Evolutionary conservation across 2,888 invertebrate genomes (phyloP), one percentile per base, ranked within the genome.

Genomic region (Plebejus anna): DNA sequence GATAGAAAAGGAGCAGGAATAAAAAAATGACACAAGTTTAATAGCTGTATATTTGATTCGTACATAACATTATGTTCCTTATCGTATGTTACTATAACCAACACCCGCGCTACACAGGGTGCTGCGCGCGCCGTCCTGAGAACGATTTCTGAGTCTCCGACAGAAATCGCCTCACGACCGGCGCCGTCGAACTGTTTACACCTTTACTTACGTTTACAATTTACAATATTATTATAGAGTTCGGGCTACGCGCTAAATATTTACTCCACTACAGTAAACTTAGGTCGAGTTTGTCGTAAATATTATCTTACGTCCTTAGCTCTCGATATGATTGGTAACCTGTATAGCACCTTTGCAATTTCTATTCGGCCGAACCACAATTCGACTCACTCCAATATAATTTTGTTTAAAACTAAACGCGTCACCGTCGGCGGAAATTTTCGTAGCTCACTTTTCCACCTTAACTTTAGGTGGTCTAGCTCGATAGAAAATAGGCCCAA

Each of bases 61-160:
- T 89, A 91, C 86, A 91, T 84, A 85, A 47, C 32, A 59, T 59
- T 7, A 71, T 86, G 84, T 86, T 88, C 83, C 90, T 90, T 90
- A 91, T 82, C 86, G 85, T 92, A 93, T 88, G 90, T 93, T 92
- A 94, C 88, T 82, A 88, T 86, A 88, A 89, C 92, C 92, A 92
- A 92, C 92, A 92, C 90, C 92, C 90, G 84, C 86, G 88, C 91
- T 84, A 87, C 82, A 85, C 84, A 84, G 92, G 91, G 90, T 92
- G 92, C 89, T 89, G 91, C 32, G 80, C 77, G 80, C 71, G 76
- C 51, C 38, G 36, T 70, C 70, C 76, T 75, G 38, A 76, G 75
- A 78, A 59, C 73, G 4, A 36, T 55, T 76, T 70, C 71, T 2
- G 72, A 38, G 13, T 51, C 51, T 42, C n/a, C 6, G 13, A 13